phyloP scores from a whole-genome alignment of 1,140 invertebrate genomes.

The Mactra quadrangularis region DNA sequence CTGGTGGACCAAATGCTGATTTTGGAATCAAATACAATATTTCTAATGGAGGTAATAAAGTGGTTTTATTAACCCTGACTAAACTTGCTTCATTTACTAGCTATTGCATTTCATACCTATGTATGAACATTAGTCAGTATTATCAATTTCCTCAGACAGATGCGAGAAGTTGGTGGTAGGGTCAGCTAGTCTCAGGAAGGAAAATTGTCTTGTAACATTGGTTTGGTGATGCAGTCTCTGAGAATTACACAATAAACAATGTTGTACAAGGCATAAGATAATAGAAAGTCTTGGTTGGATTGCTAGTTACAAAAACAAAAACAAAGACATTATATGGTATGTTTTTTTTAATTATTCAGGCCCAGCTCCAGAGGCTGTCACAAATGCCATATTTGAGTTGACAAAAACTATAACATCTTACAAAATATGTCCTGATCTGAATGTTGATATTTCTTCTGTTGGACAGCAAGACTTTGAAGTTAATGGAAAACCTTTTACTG shows the following conservation, averaged over 20 bases:
- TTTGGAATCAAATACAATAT: slow-evolving; percentile 99
- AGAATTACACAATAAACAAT: no score
- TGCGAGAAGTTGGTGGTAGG: no score
- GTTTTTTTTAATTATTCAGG: slow-evolving; percentile 67
- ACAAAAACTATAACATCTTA: slow-evolving; percentile 92
- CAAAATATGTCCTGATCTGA: slow-evolving; percentile 90
- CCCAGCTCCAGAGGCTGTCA: slow-evolving; percentile 96
- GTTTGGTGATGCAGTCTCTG: no score
- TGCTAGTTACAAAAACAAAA: no score
- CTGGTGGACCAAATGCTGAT: slow-evolving; percentile 97
- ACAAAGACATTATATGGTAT: no score
- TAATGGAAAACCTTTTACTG: slow-evolving; percentile 89
- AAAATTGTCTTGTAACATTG: no score
- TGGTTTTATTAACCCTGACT: not conserved
- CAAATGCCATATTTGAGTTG: slow-evolving; percentile 94
- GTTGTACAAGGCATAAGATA: no score
- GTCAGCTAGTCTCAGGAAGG: no score
- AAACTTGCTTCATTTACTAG: not conserved
- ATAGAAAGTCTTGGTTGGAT: no score
- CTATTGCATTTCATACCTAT: not conserved
- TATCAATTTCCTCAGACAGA: not conserved
- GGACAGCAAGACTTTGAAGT: slow-evolving; percentile 87
- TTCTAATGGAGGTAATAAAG: slow-evolving; percentile 91
- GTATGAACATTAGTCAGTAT: not conserved
- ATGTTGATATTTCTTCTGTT: slow-evolving; percentile 90